Evolutionary conservation across 1,140 invertebrate genomes (phyloP), one percentile per base, ranked within the genome.

Genomic region (Pristionchus pacificus): DNA sequence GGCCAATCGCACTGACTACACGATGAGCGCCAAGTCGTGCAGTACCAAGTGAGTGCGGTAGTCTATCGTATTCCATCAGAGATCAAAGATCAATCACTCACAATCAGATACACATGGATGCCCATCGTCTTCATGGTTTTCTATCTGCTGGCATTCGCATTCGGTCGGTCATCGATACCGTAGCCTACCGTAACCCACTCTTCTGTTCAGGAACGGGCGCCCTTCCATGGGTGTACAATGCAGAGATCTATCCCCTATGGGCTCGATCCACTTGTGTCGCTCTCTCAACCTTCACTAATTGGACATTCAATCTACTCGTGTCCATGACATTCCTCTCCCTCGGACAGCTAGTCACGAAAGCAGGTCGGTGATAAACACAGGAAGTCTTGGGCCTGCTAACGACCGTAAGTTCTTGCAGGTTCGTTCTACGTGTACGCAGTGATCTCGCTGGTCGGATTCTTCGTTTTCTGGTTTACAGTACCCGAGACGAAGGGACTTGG

Each of bases 401-500:
- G n/a, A n/a, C n/a, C n/a, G n/a, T n/a, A n/a, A n/a, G n/a, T n/a
- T n/a, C n/a, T n/a, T 69, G 74, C 30, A 75, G 60, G 59, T 64
- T 28, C 87, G 14, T 92, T 94, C 83, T 93, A 91, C 90, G 79
- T 93, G 58, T 96, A 92, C 81, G 89, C 89, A 24, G 81, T 85
- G 6, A 88, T 93, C 68, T 90, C 91, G 74, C 75, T 89, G 2
- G 49, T 89, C 13, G 91, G 90, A 25, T 79, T 93, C 62, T 80
- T 93, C 32, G 91, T 95, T 83, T 89, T 92, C 15, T 89, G 90
- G 75, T 82, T 91, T 61, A 90, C 88, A 74, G 91, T 96, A 31
- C 93, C 93, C 25, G 93, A 96, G 85, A 96, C 93, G 0, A 90
- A 91, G 79, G 93, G 93, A 2, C 63, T 71, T n/a, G 19, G 88